Base-by-base conservation (phyloP, 2,888 invertebrate species). In the Rhagonycha lutea region DNA sequence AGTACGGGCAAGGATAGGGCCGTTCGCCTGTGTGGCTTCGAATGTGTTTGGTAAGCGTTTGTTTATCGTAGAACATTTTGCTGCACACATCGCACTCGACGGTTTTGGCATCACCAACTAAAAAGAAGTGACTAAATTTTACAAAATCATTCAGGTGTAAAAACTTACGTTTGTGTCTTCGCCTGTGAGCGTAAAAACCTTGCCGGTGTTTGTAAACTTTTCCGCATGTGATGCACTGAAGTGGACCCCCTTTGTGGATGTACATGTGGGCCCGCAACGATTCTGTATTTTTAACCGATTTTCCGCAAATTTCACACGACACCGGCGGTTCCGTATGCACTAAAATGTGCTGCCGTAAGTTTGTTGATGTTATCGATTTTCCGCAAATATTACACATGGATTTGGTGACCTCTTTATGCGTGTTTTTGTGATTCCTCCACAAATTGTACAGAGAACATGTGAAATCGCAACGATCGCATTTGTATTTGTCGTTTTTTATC, bases 21-120 rank as follows among this genome's bases (percentile, higher is more conserved):
- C 74, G 70, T 65, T 76, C 78, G 3, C 75, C 76, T 8, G 77
- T 79, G 8, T 79, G 78, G 28, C 60, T 71, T 3, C 68, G 69
- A 18, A 78, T 73, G 32, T 78, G 78, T 69, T 76, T 76, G 18
- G 70, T 73, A 4, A 78, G 26, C n/a, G 47, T 47, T 47, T 47
- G 47, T 10, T 47, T 47, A 47, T 47, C 47, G n/a, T 47, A 47
- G n/a, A 47, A 47, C 47, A 47, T 47, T 47, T 47, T 47, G 2
- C 47, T n/a, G 0, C 47, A 47, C 5, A n/a, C 47, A 5, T 47
- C 47, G n/a, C 47, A 47, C n/a, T 47, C n/a, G 47, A 47, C n/a
- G 7, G 47, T 47, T 47, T 47, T 47, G 8, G n/a, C 47, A 8
- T 47, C 47, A 0, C 47, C 47, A 8, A 47, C 47, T 47, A 47